Conservation (phyloP, 2,797 vertebrate species). For the Pogoniulus pusillus region DNA sequence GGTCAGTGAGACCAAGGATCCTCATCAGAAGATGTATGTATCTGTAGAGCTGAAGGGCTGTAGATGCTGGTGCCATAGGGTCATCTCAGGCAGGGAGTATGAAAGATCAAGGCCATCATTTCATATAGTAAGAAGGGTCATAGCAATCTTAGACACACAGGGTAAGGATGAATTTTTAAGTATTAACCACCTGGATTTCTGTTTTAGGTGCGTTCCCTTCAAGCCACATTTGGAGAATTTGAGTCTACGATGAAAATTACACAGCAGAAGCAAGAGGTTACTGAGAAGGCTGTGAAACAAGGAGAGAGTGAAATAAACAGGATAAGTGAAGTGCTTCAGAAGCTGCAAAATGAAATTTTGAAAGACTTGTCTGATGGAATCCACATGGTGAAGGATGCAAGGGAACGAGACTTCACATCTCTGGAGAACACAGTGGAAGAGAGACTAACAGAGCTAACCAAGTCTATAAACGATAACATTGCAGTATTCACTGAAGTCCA, state of each 20-base stretch:
- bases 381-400: conserved; percentile 88
- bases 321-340: conserved; percentile 91
- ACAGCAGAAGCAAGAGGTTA: conserved; percentile 85
- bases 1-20: neutral
- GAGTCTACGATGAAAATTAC: conserved; percentile 83
- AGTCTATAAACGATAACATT: conserved; percentile 88
- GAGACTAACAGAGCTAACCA: conserved; percentile 88
- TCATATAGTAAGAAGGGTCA: neutral
- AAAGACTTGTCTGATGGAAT: conserved; percentile 89
- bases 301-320: conserved; percentile 87
- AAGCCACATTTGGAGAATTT: conserved; percentile 79
- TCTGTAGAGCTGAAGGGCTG: neutral
- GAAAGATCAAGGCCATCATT: neutral
- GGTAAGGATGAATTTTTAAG: neutral
- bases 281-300: conserved; percentile 80
- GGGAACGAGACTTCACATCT: conserved; percentile 88
- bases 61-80: neutral
- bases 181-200: conserved; percentile 44
- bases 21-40: neutral
- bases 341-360: conserved; percentile 90
- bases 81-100: neutral
- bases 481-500: conserved; percentile 88
- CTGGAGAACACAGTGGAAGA: conserved; percentile 92
- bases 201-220: conserved; percentile 85
- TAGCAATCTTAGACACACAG: neutral